A percentile compares a stretch with the other conserved stretches of the same genome.
Evolutionary conservation across 2,113 vertebrate species (phyloP).

Genomic region (Regulus satrapa): DNA sequence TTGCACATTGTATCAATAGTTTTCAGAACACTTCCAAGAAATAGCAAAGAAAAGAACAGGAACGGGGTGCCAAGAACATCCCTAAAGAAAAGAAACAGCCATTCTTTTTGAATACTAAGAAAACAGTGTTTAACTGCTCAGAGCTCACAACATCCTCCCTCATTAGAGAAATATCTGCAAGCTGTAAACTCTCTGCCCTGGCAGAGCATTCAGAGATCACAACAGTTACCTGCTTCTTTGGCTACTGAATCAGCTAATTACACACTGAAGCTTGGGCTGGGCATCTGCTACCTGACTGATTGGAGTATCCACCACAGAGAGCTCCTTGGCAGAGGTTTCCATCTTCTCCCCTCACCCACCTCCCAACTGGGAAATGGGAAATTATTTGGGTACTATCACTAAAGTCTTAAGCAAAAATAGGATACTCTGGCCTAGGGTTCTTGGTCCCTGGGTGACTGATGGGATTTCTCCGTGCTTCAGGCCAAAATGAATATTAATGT

Average conservation of each 20-base stretch:
- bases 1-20: conserved; percentile 52
- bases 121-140: conserved; percentile 62
- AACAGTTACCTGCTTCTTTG: conserved; percentile 73
- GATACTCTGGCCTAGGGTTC: conserved; percentile 12
- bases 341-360: conserved; percentile 45
- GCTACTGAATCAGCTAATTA: conserved; percentile 69
- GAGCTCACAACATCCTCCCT: conserved; percentile 39
- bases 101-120: conserved; percentile 63
- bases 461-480: neutral
- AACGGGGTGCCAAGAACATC: conserved; percentile 58
- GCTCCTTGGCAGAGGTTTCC: conserved; percentile 63
- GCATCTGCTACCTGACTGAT: conserved; percentile 74
- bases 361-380: conserved; percentile 60
- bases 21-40: conserved; percentile 62
- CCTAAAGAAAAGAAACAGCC: conserved; percentile 48
- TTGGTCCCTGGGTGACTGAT: neutral
- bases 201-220: conserved; percentile 67
- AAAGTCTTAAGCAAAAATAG: conserved; percentile 44
- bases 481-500: neutral
- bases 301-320: conserved; percentile 54
- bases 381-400: conserved; percentile 55
- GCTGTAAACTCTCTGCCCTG: conserved; percentile 61
- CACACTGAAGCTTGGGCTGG: conserved; percentile 67
- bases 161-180: conserved; percentile 65
- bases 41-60: conserved; percentile 53